phyloP scores from a whole-genome alignment of 53 echinoderm and acorn worm species.

The Zoroaster sp. region DNA sequence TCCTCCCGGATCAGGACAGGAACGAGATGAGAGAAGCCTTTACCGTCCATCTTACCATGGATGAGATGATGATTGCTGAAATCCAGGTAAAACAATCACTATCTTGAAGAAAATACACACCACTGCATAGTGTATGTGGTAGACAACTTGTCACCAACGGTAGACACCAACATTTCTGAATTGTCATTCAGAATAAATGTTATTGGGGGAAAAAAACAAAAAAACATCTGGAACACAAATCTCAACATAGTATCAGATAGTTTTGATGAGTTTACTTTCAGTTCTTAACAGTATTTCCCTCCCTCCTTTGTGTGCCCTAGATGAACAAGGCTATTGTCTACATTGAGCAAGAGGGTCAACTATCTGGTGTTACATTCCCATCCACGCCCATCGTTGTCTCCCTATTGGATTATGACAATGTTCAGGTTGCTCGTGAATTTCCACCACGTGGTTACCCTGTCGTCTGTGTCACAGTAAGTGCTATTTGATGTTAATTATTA shows the following conservation, averaged over 20 bases:
- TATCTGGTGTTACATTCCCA: slow-evolving; percentile 97
- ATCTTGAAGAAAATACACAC: too few relatives aligned
- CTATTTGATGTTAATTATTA: too few relatives aligned
- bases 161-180: background rate
- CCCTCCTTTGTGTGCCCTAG: slow-evolving; percentile 33
- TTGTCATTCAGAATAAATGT: too few relatives aligned
- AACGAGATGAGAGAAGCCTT: slow-evolving; percentile 97
- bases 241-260: too few relatives aligned
- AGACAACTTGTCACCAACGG: background rate
- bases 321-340: slow-evolving; percentile 97
- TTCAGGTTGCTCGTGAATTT: slow-evolving; percentile 27
- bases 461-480: slow-evolving; percentile 98
- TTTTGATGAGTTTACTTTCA: too few relatives aligned
- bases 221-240: too few relatives aligned
- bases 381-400: slow-evolving; percentile 89
- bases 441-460: slow-evolving; percentile 94
- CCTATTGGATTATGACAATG: slow-evolving; percentile 90
- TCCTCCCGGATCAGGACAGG: slow-evolving; percentile 85
- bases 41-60: slow-evolving; percentile 90
- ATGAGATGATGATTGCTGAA: slow-evolving; percentile 95
- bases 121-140: too few relatives aligned
- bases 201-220: too few relatives aligned
- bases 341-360: slow-evolving; percentile 94
- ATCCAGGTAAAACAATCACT: too few relatives aligned
- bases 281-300: too few relatives aligned